Conservation (phyloP, 2,113 vertebrate genomes). For the Fregetta grallaria region DNA sequence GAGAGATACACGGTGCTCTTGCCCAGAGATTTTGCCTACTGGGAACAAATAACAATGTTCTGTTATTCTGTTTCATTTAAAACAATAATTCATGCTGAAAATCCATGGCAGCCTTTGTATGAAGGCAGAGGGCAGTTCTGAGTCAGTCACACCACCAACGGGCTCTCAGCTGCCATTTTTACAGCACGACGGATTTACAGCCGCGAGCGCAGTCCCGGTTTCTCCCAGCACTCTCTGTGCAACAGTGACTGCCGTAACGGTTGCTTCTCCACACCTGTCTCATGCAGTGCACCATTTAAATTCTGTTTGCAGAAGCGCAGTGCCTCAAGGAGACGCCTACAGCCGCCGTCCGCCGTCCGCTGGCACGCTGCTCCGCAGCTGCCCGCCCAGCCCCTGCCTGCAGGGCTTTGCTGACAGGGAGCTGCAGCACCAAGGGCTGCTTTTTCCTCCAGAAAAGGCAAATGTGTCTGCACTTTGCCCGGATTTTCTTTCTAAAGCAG, state of each 20-base stretch:
- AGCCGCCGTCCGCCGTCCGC: too few species aligned
- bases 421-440: background rate
- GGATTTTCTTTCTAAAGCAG: background rate
- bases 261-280: fast-evolving
- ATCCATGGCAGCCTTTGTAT: background rate
- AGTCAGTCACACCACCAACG: fast-evolving
- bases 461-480: fast-evolving
- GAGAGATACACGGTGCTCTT: background rate
- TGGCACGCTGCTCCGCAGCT: fast-evolving
- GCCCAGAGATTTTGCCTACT: background rate
- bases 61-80: background rate
- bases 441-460: background rate
- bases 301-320: too few species aligned
- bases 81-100: background rate
- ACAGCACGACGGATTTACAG: background rate
- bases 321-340: background rate
- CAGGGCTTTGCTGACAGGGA: background rate
- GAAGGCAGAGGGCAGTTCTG: background rate
- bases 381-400: too few species aligned
- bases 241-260: fast-evolving
- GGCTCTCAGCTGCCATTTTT: background rate
- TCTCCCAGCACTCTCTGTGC: background rate
- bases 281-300: too few species aligned
- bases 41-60: background rate
- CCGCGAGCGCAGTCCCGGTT: fast-evolving